Evolutionary conservation across 2,888 invertebrate genomes (phyloP), one percentile per base, ranked within the genome.

Genomic region (Agapetus fuscipes): DNA sequence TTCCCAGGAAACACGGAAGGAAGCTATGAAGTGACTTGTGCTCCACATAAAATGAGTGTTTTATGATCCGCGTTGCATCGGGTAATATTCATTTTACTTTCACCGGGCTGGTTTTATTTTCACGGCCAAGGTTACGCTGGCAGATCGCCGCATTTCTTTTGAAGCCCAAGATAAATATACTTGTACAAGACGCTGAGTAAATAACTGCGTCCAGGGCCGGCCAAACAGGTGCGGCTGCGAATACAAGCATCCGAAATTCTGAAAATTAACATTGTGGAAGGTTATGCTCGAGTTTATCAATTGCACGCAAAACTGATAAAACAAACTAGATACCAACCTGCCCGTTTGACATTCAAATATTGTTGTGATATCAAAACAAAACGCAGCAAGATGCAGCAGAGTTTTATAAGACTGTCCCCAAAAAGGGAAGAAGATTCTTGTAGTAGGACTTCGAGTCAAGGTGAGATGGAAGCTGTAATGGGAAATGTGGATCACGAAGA

Each of bases 221-320:
- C 25, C 34, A 51, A 54, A 44, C 37, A 41, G 43, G 44, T 55
- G 54, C 53, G 50, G 20, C 20, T 37, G 32, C 17, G n/a, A n/a
- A n/a, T n/a, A n/a, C n/a, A n/a, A n/a, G n/a, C n/a, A n/a, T n/a
- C n/a, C n/a, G n/a, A n/a, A n/a, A n/a, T n/a, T n/a, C n/a, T n/a
- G n/a, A n/a, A n/a, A n/a, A n/a, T n/a, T 38, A 34, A 28, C 34
- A 34, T 43, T 46, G 46, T 30, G 43, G 40, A 43, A 46, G 46
- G 43, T 43, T 46, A 46, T 46, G 43, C 35, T 41, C 40, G 39
- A 43, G 33, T 37, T 35, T 40, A 38, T 14, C 33, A 27, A 9
- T 26, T 31, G 24, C 28, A 42, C 37, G 34, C 37, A 38, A n/a
- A n/a, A n/a, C 37, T 11, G 37, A 37, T 37, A 41, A 37, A 41